Evolutionary conservation across 2,797 vertebrate genomes (phyloP).

Genomic region (Loris lydekkerianus): DNA sequence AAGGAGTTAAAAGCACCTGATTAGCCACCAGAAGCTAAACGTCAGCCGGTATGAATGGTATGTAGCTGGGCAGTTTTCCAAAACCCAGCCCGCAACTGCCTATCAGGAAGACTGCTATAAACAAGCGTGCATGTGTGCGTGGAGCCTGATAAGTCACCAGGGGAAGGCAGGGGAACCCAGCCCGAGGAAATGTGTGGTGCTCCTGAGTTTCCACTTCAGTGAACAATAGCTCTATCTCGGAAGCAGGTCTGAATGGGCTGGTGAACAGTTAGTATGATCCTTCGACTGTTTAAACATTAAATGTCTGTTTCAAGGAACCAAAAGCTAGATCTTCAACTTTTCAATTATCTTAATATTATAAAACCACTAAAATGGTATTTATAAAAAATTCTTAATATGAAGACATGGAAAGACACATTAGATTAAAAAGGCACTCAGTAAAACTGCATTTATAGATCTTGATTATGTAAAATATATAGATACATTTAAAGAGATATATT

Average conservation of each 20-base stretch:
- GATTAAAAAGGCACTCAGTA: neutral
- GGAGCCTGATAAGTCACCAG: slow-evolving; percentile 75
- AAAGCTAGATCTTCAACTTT: slow-evolving; percentile 37
- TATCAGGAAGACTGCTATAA: slow-evolving; percentile 82
- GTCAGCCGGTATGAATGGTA: slow-evolving; percentile 78
- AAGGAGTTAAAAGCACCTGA: slow-evolving; percentile 74
- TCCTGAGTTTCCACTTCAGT: slow-evolving; percentile 61
- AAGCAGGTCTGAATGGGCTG: slow-evolving; percentile 54
- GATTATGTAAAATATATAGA: slow-evolving; percentile 6
- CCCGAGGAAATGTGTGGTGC: slow-evolving; percentile 67
- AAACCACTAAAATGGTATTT: slow-evolving; percentile 7
- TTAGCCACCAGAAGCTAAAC: slow-evolving; percentile 69
- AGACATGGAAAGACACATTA: neutral
- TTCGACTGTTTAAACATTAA: slow-evolving; percentile 42
- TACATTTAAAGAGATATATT: slow-evolving; percentile 45
- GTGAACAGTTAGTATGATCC: neutral
- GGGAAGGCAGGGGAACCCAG: slow-evolving; percentile 64
- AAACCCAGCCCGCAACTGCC: slow-evolving; percentile 58
- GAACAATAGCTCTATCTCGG: slow-evolving; percentile 69
- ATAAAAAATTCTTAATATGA: neutral
- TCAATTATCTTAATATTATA: slow-evolving; percentile 22
- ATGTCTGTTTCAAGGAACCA: neutral
- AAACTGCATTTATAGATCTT: neutral
- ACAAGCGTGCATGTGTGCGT: slow-evolving; percentile 80
- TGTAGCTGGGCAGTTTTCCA: slow-evolving; percentile 81